Evolutionary conservation across 2,797 vertebrate genomes (phyloP).

Genomic region (Miichthys miiuy): DNA sequence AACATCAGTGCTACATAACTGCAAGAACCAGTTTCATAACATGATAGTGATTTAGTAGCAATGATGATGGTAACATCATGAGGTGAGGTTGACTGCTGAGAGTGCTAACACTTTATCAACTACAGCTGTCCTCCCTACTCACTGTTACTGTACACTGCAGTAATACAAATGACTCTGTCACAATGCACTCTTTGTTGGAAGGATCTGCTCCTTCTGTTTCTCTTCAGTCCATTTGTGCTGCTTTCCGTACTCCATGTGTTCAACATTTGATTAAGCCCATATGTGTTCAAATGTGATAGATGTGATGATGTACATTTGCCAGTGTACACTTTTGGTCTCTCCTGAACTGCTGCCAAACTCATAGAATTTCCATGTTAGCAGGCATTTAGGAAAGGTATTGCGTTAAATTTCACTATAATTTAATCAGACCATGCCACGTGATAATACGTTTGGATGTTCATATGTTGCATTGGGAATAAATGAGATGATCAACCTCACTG

Average conservation of each 20-base stretch:
- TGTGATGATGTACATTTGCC: not conserved
- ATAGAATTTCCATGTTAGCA: not conserved
- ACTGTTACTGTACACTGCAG: constrained; percentile 22
- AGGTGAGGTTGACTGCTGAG: constrained; percentile 24
- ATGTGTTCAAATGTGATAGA: constrained; percentile 29
- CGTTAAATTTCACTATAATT: not conserved
- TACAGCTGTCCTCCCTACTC: constrained; percentile 18
- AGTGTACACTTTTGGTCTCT: not conserved
- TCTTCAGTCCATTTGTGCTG: constrained; percentile 15
- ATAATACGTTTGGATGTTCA: too few species aligned
- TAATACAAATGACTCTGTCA: constrained; percentile 31
- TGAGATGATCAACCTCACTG: not conserved
- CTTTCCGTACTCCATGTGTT: constrained; percentile 10
- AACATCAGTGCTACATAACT: not conserved
- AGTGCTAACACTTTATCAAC: constrained; percentile 40
- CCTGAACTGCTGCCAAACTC: not conserved
- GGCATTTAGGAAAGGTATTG: not conserved
- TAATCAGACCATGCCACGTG: not conserved
- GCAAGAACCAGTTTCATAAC: not conserved
- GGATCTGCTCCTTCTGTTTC: constrained; percentile 9
- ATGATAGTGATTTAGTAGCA: constrained; percentile 8
- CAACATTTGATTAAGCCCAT: constrained; percentile 16
- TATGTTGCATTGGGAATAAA: not conserved
- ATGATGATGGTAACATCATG: constrained; percentile 16
- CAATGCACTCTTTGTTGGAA: constrained; percentile 48